These are phyloP conservation scores for Sialis fuliginosa DNA, from an alignment of 2,888 invertebrate species.

Conservation along the genomic window DNA sequence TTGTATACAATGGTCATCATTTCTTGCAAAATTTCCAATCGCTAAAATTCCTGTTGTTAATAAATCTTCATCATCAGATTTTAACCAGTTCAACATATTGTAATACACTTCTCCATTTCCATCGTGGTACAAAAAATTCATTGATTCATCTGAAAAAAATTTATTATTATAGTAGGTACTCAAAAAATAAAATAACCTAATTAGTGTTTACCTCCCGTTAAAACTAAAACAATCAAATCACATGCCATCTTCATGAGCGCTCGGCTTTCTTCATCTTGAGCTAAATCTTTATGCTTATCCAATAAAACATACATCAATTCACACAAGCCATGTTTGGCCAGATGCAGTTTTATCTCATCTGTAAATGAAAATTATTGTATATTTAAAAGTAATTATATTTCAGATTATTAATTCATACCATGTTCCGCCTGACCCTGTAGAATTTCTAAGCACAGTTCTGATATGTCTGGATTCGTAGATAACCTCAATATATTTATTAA, in stretches of 20 bases:
- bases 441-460: constrained; percentile 58
- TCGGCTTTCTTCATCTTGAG: constrained; percentile 44
- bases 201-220: constrained; percentile 55
- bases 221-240: constrained; percentile 65
- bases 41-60: constrained; percentile 71
- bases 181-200: constrained; percentile 3
- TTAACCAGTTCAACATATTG: constrained; percentile 62
- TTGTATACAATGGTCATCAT: constrained; percentile 65
- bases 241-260: constrained; percentile 67
- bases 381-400: background rate
- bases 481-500: constrained; percentile 43
- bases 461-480: constrained; percentile 51
- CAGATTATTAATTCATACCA: constrained; percentile 27
- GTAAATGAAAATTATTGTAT: constrained; percentile 14
- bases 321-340: constrained; percentile 61
- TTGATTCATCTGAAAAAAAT: constrained; percentile 54
- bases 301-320: constrained; percentile 57
- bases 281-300: constrained; percentile 44
- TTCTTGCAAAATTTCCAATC: constrained; percentile 78
- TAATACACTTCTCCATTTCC: constrained; percentile 54
- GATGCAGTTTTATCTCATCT: constrained; percentile 60
- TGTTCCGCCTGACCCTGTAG: constrained; percentile 60
- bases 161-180: background rate
- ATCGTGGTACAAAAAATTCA: constrained; percentile 64
- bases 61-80: constrained; percentile 52